phyloP scores from a whole-genome alignment of 2,888 invertebrate genomes.

The Coelopa pilipes region DNA sequence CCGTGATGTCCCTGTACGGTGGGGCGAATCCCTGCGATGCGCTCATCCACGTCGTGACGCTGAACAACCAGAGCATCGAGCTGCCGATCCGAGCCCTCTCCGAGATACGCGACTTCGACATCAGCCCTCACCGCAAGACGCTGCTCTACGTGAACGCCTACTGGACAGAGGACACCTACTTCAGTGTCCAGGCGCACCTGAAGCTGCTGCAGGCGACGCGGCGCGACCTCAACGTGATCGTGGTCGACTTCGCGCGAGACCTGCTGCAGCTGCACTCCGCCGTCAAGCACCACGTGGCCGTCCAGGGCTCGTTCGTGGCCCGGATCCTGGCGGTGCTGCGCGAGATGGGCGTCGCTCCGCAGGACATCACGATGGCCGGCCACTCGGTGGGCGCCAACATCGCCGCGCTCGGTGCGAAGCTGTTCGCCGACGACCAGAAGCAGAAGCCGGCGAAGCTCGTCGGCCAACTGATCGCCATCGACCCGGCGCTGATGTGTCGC shows the following conservation, averaged over 20 bases:
- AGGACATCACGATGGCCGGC: conserved; percentile 55
- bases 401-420: conserved; percentile 57
- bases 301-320: conserved; percentile 57
- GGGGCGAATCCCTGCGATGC: conserved; percentile 62
- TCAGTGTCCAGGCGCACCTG: conserved; percentile 58
- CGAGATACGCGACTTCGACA: conserved; percentile 58
- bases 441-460: conserved; percentile 31
- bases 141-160: conserved; percentile 60
- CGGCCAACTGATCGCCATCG: conserved; percentile 59
- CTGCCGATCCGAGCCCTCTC: conserved; percentile 58
- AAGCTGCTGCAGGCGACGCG: conserved; percentile 52
- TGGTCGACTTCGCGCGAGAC: conserved; percentile 58
- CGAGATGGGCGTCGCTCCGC: conserved; percentile 47
- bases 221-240: conserved; percentile 57
- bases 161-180: conserved; percentile 54
- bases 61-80: conserved; percentile 57
- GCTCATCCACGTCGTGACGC: conserved; percentile 54
- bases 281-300: conserved; percentile 56
- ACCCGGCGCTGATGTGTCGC: conserved; percentile 60
- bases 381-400: conserved; percentile 64
- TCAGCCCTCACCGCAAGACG: conserved; percentile 54
- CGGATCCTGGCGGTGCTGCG: conserved; percentile 52
- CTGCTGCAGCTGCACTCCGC: conserved; percentile 59
- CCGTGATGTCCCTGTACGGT: conserved; percentile 57
- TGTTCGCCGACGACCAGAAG: conserved; percentile 43